Evolutionary conservation across 2,888 invertebrate genomes (phyloP).

Genomic region (Sepiola atlantica): DNA sequence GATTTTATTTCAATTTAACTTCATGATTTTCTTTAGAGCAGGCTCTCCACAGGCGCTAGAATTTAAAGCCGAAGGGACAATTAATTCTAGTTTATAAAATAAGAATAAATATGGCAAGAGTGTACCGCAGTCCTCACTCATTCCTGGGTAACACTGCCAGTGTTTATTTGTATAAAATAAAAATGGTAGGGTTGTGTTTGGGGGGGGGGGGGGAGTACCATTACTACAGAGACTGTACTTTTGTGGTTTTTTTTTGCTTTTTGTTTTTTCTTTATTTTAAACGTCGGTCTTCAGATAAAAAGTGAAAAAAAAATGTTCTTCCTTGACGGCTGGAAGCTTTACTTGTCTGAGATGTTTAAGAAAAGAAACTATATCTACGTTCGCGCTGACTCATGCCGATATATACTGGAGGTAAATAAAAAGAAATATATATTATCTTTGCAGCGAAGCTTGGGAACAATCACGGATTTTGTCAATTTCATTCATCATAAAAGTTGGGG

Average conservation of each 20-base stretch:
- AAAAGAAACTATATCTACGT: neutral
- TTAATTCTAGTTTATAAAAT: too few relatives aligned
- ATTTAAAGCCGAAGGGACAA: too few relatives aligned
- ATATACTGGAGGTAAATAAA: too few relatives aligned
- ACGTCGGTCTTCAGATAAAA: neutral
- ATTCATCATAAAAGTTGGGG: neutral
- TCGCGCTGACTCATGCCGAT: neutral
- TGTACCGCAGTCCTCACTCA: too few relatives aligned
- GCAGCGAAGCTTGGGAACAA: constrained; percentile 15
- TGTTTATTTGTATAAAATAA: too few relatives aligned
- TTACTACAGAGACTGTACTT: neutral
- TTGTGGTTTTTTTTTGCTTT: neutral
- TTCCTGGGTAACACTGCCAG: too few relatives aligned
- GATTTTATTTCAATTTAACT: too few relatives aligned
- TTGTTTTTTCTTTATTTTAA: neutral
- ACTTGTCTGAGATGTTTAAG: neutral
- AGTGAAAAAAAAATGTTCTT: neutral
- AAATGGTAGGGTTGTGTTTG: too few relatives aligned
- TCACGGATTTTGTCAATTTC: neutral
- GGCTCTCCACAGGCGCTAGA: too few relatives aligned
- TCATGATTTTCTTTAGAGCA: too few relatives aligned
- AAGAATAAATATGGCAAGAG: too few relatives aligned
- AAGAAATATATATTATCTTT: neutral
- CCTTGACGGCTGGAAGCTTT: neutral
- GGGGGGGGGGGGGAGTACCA: neutral